Evolutionary conservation across 1,140 invertebrate species (phyloP), one percentile per base, ranked within the genome.

Genomic region (Drosophila asahinai): DNA sequence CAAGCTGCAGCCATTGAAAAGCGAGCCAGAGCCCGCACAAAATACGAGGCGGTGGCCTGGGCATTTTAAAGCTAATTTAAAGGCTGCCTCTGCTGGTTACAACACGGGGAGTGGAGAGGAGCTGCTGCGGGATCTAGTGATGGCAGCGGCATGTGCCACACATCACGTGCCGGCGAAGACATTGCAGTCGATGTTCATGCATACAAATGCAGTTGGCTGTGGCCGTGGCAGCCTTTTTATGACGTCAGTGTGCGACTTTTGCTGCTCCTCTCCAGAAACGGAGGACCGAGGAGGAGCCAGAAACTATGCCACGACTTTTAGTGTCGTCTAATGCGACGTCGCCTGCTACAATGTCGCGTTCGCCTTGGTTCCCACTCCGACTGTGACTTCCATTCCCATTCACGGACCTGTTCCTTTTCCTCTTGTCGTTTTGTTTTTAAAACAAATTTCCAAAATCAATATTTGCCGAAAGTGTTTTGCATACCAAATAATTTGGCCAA

Each of bases 391-490:
- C 30, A 55, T 42, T 66, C 25, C 51, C 25, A 22, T 68, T 66
- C 25, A 25, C 25, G 33, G 43, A 25, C 47, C 47, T 33, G 48
- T 19, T 67, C 43, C 55, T 59, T 62, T 52, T 22, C 47, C 58
- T 55, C 19, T 70, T 74, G 49, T 78, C 58, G 49, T 66, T 70
- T 81, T 81, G 75, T 75, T 73, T 81, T 73, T 81, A 80, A 80
- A 80, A 90, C 86, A 90, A 90, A 90, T 90, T 90, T 90, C 72
- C 86, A 90, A 90, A 89, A 89, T 89, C 86, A 90, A 90, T 90
- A 90, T 90, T 90, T 90, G 81, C 86, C 81, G 86, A 90, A 90
- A 90, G 86, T 90, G 86, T 90, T 90, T 90, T 90, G 86, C 86
- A 90, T 90, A 90, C 86, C 86, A 90, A 90, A 90, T 90, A 90